Conservation (phyloP, 1,140 invertebrate genomes). For the Polypedilum pembai region DNA sequence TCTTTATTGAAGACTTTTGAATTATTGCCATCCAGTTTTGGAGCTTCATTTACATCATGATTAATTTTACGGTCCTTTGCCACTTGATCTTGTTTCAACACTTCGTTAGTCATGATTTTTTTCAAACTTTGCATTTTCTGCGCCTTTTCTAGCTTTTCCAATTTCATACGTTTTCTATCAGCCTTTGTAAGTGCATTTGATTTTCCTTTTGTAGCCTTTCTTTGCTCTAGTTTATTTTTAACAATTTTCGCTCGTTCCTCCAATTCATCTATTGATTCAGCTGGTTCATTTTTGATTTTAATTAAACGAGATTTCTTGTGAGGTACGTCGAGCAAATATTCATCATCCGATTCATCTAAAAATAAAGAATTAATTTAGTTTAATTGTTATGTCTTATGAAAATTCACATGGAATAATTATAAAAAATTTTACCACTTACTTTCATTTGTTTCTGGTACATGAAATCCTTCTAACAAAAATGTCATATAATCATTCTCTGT, state of each 20-base stretch:
- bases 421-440: constrained; percentile 12
- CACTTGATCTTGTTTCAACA: neutral
- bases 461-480: neutral
- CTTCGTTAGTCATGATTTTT: neutral
- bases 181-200: neutral
- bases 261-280: neutral
- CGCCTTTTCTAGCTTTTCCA: neutral
- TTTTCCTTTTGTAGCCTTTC: neutral
- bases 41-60: neutral
- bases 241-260: neutral
- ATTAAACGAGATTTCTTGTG: neutral
- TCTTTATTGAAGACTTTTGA: constrained; percentile 20
- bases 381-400: too few relatives aligned
- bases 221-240: neutral
- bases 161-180: neutral
- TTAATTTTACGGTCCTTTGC: neutral
- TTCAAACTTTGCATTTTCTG: neutral
- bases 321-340: neutral
- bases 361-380: neutral
- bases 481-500: constrained; percentile 31
- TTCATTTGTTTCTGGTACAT: neutral
- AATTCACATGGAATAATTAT: too few relatives aligned
- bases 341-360: constrained; percentile 13
- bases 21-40: neutral
- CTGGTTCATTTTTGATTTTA: neutral